Evolutionary conservation across 2,113 vertebrate species (phyloP).

Genomic region (Ardeotis arabs): DNA sequence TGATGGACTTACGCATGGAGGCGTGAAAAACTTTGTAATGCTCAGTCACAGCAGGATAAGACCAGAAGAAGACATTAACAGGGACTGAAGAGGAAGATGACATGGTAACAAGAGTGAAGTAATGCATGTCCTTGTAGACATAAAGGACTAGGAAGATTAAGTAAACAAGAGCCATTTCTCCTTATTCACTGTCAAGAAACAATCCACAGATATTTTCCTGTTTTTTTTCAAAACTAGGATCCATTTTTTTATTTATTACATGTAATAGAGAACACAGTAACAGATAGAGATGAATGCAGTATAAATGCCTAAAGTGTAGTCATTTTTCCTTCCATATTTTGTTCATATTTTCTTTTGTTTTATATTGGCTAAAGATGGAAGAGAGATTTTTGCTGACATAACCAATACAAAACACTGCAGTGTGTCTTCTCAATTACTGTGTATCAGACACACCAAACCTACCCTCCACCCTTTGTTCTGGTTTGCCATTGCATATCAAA

Average conservation of each 20-base stretch:
- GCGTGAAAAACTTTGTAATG: conserved; percentile 87
- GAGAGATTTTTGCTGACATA: neutral
- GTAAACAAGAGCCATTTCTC: conserved; percentile 26
- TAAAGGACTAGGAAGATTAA: conserved; percentile 38
- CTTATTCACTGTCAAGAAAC: neutral
- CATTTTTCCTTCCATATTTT: neutral
- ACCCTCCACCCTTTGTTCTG: neutral
- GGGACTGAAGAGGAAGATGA: conserved; percentile 73
- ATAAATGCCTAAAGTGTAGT: neutral
- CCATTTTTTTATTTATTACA: neutral
- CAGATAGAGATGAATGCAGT: neutral
- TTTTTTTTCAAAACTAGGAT: neutral
- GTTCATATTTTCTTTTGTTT: neutral
- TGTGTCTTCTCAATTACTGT: neutral
- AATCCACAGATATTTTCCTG: neutral
- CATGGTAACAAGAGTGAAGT: conserved; percentile 68
- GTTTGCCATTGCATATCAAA: neutral
- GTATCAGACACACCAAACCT: neutral
- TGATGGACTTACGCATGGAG: conserved; percentile 83
- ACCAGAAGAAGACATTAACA: conserved; percentile 80
- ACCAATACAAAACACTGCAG: neutral
- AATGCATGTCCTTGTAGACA: conserved; percentile 77
- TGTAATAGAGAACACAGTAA: neutral
- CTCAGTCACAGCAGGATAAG: conserved; percentile 84
- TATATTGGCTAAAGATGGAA: neutral